phyloP scores from a whole-genome alignment of 2,888 invertebrate species.

The Muschampia plurimacula region DNA sequence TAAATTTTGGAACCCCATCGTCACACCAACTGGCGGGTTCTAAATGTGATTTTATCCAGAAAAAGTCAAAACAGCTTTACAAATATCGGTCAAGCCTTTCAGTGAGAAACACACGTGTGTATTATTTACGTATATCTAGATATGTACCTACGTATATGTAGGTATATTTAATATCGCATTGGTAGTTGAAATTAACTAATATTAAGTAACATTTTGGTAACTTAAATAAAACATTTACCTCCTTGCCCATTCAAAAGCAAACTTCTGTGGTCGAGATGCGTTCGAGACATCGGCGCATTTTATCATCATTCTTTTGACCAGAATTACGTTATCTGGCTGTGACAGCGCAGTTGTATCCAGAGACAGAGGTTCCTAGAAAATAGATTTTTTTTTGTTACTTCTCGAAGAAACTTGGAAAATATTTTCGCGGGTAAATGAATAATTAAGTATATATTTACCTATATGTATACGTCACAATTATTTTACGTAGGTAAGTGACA shows the following conservation, averaged over 20 bases:
- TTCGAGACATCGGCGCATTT: conserved; percentile 99
- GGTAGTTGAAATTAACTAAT: background rate
- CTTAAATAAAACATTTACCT: conserved; percentile 60
- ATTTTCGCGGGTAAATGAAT: background rate
- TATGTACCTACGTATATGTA: too few species aligned
- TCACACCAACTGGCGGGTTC: too few species aligned
- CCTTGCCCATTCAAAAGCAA: conserved; percentile 96
- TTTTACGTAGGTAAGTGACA: background rate
- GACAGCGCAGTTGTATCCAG: conserved; percentile 80
- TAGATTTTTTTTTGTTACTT: background rate
- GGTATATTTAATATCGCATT: background rate
- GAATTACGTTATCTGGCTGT: conserved; percentile 92
- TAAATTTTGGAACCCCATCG: too few species aligned
- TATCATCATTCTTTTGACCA: conserved; percentile 98
- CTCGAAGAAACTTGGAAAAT: background rate
- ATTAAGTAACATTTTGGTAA: too few species aligned
- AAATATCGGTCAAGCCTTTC: too few species aligned
- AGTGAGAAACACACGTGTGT: too few species aligned
- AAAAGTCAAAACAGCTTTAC: too few species aligned
- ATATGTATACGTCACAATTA: too few species aligned
- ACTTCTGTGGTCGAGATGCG: conserved; percentile 94
- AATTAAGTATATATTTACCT: too few species aligned
- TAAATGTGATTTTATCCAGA: too few species aligned
- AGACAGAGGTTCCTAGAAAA: conserved; percentile 72
- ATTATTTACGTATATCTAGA: too few species aligned